Evolutionary conservation across 2,113 vertebrate genomes (phyloP).

Genomic region (Ramphastos sulfuratus): DNA sequence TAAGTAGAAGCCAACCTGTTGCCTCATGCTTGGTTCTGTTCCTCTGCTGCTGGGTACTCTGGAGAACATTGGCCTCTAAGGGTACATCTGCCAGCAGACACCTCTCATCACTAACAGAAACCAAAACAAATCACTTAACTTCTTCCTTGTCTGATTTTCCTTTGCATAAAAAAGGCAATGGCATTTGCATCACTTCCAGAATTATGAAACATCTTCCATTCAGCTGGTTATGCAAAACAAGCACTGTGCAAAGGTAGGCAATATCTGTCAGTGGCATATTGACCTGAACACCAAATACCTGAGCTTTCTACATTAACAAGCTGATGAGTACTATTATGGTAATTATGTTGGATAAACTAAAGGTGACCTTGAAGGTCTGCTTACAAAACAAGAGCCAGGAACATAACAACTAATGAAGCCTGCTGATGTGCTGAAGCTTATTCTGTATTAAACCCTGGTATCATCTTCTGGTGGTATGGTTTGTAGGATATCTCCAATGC

Average conservation of each 20-base stretch:
- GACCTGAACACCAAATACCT: constrained; percentile 21
- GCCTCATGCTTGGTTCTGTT: background rate
- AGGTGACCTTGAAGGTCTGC: constrained; percentile 5
- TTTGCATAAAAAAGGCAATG: background rate
- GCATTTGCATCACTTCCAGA: background rate
- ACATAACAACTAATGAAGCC: background rate
- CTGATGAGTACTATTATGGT: background rate
- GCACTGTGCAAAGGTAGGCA: background rate
- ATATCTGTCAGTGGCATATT: background rate
- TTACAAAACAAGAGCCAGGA: constrained; percentile 6
- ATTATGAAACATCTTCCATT: background rate
- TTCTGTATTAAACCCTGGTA: background rate
- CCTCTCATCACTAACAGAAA: background rate
- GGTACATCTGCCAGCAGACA: background rate
- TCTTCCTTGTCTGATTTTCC: background rate
- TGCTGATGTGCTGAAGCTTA: background rate
- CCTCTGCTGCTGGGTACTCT: background rate
- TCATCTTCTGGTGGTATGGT: background rate
- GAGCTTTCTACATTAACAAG: background rate
- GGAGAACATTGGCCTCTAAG: background rate
- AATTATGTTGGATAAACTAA: constrained; percentile 25
- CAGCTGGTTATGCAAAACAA: background rate
- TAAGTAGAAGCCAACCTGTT: background rate
- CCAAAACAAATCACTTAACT: background rate
- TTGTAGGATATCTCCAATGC: background rate